Evolutionary conservation across 2,113 vertebrate species (phyloP).

Genomic region (Poecile atricapillus): DNA sequence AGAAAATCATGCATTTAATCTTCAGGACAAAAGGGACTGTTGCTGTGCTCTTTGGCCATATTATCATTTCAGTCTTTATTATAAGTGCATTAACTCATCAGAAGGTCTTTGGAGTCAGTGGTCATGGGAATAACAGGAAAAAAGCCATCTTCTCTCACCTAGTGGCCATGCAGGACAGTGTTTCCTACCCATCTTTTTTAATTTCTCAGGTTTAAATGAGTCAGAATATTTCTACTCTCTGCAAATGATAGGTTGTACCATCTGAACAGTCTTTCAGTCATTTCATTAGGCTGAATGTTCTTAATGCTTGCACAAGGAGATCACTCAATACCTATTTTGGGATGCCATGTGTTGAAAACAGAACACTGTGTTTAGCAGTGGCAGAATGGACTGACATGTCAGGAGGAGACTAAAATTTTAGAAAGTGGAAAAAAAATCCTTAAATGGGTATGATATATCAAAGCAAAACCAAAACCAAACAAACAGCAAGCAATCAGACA

Average conservation of each 20-base stretch:
- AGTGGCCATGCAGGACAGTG: background rate
- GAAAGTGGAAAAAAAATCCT: background rate
- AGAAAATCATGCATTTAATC: background rate
- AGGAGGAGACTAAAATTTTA: background rate
- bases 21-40: background rate
- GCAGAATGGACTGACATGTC: background rate
- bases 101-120: background rate
- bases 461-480: background rate
- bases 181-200: background rate
- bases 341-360: background rate
- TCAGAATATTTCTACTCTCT: background rate
- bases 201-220: background rate
- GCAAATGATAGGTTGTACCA: background rate
- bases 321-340: background rate
- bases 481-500: rapidly evolving
- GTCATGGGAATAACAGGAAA: background rate
- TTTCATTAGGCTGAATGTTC: background rate
- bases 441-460: background rate
- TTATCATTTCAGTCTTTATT: background rate
- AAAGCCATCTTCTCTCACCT: background rate
- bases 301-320: background rate
- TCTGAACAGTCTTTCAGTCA: background rate
- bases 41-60: background rate
- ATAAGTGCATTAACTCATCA: background rate
- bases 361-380: background rate